Evolutionary conservation across 1,140 invertebrate species (phyloP).

Genomic region (Dreissena rostriformis): DNA sequence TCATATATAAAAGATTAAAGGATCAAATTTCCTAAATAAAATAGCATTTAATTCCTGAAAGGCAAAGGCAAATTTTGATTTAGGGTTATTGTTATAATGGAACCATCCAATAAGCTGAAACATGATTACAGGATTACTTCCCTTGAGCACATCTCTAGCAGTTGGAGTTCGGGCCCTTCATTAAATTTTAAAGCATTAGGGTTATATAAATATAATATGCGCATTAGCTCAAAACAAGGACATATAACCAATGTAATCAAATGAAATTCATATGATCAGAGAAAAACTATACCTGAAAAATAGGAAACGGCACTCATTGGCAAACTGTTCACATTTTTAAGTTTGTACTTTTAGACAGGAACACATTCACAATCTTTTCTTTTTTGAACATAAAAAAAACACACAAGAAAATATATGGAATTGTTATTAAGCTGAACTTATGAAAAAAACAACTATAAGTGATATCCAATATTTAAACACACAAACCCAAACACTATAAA

Average conservation of each 20-base stretch:
- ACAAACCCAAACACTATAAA: no score
- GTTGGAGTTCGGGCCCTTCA: constrained; percentile 45
- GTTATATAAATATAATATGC: constrained; percentile 53
- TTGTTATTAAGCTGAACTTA: no score
- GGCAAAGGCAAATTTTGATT: constrained; percentile 30
- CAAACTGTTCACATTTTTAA: neutral
- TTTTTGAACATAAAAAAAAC: no score
- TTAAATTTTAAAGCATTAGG: constrained; percentile 50
- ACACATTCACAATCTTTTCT: no score
- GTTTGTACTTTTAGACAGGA: neutral
- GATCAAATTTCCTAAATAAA: constrained; percentile 2
- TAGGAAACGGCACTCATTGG: constrained; percentile 32
- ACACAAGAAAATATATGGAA: no score
- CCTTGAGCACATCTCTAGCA: constrained; percentile 45
- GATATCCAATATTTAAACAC: no score
- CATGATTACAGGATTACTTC: constrained; percentile 46
- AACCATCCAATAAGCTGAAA: constrained; percentile 50
- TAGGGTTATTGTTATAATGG: neutral
- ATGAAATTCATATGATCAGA: constrained; percentile 16
- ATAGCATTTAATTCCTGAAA: constrained; percentile 39
- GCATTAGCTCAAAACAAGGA: constrained; percentile 57
- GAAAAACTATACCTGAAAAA: constrained; percentile 57
- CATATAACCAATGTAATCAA: constrained; percentile 52
- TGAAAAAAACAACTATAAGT: no score
- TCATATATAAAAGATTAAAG: neutral